These are phyloP conservation scores for Riparia riparia DNA, from an alignment of 2,113 vertebrate genomes.

Conservation along the genomic window DNA sequence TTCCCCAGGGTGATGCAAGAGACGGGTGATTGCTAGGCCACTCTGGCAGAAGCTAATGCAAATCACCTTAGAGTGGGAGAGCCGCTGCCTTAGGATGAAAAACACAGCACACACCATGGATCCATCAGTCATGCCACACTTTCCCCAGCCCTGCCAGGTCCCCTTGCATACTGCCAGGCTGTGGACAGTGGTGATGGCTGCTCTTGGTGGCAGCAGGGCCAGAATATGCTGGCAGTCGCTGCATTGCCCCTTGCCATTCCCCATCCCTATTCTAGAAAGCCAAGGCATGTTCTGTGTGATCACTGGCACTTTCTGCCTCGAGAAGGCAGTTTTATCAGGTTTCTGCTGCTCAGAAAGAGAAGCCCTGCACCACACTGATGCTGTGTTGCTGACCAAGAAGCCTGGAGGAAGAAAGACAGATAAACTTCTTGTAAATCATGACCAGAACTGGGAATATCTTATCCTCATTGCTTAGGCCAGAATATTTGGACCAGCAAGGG, in stretches of 20 bases:
- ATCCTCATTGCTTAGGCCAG: background rate
- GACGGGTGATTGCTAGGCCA: background rate
- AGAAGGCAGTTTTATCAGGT: background rate
- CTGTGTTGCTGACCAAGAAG: background rate
- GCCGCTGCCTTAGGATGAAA: fast-evolving
- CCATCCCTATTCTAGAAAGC: background rate
- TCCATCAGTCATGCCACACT: fast-evolving
- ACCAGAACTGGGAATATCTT: background rate
- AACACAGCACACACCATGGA: fast-evolving
- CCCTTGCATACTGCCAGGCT: fast-evolving
- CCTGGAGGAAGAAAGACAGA: background rate
- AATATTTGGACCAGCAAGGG: background rate
- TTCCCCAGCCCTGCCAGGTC: background rate
- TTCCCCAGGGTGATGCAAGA: background rate
- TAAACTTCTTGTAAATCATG: background rate
- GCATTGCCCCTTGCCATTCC: background rate
- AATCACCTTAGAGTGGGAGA: background rate
- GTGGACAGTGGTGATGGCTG: background rate
- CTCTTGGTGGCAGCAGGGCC: background rate
- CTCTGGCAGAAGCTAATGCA: background rate
- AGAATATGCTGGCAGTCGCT: background rate
- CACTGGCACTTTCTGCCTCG: background rate
- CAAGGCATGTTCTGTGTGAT: fast-evolving
- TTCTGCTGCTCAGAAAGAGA: background rate
- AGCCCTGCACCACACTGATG: background rate